These are phyloP conservation scores for Cyaniris semiargus DNA, from an alignment of 2,888 invertebrate genomes.

Conservation along the genomic window DNA sequence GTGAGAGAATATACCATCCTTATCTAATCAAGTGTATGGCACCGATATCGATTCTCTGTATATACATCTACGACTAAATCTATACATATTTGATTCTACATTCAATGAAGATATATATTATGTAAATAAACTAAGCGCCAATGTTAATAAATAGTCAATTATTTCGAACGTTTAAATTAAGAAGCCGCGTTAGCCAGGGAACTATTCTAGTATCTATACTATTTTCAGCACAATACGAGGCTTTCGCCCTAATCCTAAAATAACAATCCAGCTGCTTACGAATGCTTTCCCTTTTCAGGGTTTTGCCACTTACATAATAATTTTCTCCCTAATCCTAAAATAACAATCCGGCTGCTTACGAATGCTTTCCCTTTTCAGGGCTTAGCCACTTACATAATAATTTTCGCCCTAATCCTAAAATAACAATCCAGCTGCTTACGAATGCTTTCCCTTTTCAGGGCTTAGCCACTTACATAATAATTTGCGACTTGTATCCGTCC, in stretches of 20 bases:
- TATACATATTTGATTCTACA: not conserved
- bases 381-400: not conserved
- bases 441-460: not conserved
- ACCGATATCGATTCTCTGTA: not conserved
- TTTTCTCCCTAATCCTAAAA: no score
- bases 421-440: not conserved
- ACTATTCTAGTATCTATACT: not conserved
- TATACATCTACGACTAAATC: not conserved
- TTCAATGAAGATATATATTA: not conserved
- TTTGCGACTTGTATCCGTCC: not conserved
- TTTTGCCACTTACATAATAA: not conserved
- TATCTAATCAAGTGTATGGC: slow-evolving; percentile 4
- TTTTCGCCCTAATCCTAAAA: not conserved
- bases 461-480: not conserved
- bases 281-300: not conserved
- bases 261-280: not conserved
- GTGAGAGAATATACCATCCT: not conserved
- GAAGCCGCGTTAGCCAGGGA: not conserved
- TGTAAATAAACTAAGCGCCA: not conserved
- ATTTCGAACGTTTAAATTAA: not conserved
- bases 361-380: not conserved
- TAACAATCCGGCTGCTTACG: not conserved
- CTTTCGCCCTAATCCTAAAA: not conserved
- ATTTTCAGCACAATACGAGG: not conserved
- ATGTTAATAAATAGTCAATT: not conserved